These are phyloP conservation scores for Deroplatys truncata DNA, from an alignment of 2,888 invertebrate species.

Conservation along the genomic window DNA sequence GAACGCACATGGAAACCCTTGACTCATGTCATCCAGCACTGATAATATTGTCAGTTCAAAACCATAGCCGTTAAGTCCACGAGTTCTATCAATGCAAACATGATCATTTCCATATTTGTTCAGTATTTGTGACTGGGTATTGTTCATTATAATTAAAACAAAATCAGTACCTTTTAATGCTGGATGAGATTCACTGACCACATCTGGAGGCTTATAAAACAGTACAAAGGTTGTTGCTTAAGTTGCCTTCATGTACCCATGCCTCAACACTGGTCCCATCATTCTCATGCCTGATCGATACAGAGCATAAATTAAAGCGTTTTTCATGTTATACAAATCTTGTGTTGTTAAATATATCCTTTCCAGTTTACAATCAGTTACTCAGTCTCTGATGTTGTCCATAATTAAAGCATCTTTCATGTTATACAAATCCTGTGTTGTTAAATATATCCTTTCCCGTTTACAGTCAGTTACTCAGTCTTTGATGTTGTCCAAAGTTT, in stretches of 20 bases:
- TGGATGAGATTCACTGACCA: background rate
- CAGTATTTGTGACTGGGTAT: background rate
- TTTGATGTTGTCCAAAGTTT: constrained; percentile 17
- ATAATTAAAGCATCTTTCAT: constrained; percentile 24
- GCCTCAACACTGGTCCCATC: too few relatives aligned
- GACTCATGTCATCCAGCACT: constrained; percentile 13
- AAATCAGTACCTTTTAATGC: background rate
- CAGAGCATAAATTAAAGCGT: background rate
- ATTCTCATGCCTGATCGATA: background rate
- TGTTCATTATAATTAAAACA: background rate
- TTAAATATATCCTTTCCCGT: constrained; percentile 25
- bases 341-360: constrained; percentile 30
- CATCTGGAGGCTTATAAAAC: background rate
- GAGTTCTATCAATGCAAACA: background rate
- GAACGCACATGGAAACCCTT: constrained; percentile 27
- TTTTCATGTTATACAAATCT: constrained; percentile 31
- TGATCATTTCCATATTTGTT: background rate
- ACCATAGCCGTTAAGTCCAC: background rate
- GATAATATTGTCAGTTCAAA: background rate
- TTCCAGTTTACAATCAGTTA: background rate
- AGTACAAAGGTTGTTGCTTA: background rate
- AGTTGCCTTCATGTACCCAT: background rate
- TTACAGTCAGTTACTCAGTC: background rate
- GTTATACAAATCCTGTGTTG: constrained; percentile 31
- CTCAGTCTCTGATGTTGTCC: constrained; percentile 14